Percentiles rank a stretch among this genome's conserved stretches.
Conservation (phyloP, 2,113 vertebrate genomes). For the Mormoops blainvillei region DNA sequence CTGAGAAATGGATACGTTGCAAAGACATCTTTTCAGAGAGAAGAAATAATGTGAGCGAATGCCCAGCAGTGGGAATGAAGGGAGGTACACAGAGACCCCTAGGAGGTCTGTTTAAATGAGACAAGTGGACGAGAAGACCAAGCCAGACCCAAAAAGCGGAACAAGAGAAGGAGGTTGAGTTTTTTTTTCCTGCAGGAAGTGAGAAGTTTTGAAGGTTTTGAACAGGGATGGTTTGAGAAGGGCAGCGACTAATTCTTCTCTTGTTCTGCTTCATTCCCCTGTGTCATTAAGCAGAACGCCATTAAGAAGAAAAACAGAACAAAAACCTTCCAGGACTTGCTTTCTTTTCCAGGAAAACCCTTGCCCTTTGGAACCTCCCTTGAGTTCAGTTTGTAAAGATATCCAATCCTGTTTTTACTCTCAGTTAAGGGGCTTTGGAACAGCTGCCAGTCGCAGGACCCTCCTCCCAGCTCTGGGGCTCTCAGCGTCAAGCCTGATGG, state of each 20-base stretch:
- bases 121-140: neutral
- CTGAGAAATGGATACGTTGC: neutral
- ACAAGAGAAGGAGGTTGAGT: neutral
- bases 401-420: constrained; percentile 26
- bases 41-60: neutral
- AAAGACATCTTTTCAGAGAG: neutral
- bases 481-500: neutral
- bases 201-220: neutral
- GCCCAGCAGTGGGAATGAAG: neutral
- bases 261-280: constrained; percentile 75
- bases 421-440: neutral
- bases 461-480: neutral
- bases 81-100: neutral
- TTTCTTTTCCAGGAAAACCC: constrained; percentile 76
- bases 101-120: neutral
- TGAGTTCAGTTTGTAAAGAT: constrained; percentile 62
- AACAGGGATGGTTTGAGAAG: neutral
- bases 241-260: constrained; percentile 37
- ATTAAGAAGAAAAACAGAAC: constrained; percentile 56
- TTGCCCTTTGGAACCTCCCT: constrained; percentile 65
- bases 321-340: constrained; percentile 57
- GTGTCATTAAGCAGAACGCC: constrained; percentile 56
- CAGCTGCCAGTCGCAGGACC: constrained; percentile 36
- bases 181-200: neutral
- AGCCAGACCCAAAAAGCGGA: neutral